phyloP scores from a whole-genome alignment of 2,888 invertebrate species.

The Diarsia rubi region DNA sequence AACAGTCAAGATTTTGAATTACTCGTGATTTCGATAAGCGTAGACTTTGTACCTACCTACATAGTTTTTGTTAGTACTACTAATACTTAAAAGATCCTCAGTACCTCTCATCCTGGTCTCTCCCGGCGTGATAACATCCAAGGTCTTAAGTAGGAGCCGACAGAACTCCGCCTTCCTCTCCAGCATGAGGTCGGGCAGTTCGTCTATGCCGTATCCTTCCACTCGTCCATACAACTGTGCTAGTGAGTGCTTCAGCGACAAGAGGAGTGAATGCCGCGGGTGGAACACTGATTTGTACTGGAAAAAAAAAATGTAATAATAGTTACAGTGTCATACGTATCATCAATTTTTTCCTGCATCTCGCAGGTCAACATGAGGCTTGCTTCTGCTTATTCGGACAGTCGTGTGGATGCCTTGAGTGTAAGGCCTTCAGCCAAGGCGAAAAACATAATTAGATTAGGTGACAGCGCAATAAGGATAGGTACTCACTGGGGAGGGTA shows the following conservation, averaged over 20 bases:
- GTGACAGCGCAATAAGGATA: no score
- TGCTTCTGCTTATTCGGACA: no score
- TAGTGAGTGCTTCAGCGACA: slow-evolving; percentile 92
- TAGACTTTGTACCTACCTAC: background rate
- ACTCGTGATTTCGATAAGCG: background rate
- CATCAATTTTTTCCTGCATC: no score
- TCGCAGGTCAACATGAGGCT: no score
- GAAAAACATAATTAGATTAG: no score
- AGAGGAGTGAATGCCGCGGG: slow-evolving; percentile 94
- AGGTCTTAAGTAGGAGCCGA: slow-evolving; percentile 92
- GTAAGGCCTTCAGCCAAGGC: no score
- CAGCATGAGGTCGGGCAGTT: slow-evolving; percentile 93
- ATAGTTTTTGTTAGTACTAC: background rate
- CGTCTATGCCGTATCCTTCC: slow-evolving; percentile 93
- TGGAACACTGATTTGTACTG: slow-evolving; percentile 94
- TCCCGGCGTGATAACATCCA: slow-evolving; percentile 95
- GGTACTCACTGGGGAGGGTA: no score
- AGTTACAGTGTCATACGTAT: background rate
- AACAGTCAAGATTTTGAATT: background rate
- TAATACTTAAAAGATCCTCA: background rate
- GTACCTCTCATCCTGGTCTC: slow-evolving; percentile 94
- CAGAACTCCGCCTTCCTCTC: slow-evolving; percentile 95
- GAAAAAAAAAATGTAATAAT: slow-evolving; percentile 44
- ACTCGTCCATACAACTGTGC: slow-evolving; percentile 95
- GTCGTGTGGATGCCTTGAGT: no score